A percentile compares a stretch with the other conserved stretches of the same genome.
phyloP scores from a whole-genome alignment of 2,113 vertebrate species.

The Ciconia stormi region DNA sequence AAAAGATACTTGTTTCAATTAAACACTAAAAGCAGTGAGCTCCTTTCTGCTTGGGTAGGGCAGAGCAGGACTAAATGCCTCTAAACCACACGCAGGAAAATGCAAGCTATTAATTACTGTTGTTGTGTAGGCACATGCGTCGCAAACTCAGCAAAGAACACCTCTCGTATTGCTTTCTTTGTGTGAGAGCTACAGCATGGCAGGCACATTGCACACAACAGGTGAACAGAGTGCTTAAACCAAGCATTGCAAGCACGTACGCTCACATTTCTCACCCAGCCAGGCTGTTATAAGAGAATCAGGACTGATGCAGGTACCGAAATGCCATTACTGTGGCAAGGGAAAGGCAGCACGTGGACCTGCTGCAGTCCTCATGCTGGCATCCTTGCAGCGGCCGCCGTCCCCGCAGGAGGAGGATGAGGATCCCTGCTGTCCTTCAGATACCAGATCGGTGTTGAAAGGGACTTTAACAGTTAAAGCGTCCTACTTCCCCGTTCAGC shows the following conservation, averaged over 20 bases:
- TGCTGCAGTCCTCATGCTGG: accelerated
- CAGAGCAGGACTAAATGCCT: background rate
- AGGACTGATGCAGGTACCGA: background rate
- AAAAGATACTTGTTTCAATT: background rate
- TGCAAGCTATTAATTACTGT: background rate
- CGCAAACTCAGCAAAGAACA: background rate
- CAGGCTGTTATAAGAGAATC: accelerated
- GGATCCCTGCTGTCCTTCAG: background rate
- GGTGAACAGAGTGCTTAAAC: accelerated
- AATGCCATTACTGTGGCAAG: background rate
- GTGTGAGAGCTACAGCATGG: accelerated
- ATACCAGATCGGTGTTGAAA: accelerated
- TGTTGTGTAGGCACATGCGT: accelerated
- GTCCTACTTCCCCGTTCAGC: background rate
- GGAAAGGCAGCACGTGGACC: accelerated
- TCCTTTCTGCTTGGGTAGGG: background rate
- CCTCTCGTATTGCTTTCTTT: accelerated
- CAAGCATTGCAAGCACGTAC: accelerated
- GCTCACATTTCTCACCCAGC: accelerated
- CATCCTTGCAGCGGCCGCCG: accelerated
- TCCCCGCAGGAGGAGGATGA: background rate
- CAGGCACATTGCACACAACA: accelerated
- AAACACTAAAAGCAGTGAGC: background rate
- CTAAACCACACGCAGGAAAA: background rate
- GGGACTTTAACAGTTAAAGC: background rate